Conservation (phyloP, 2,888 invertebrate genomes). For the Leptopterna dolabrata region DNA sequence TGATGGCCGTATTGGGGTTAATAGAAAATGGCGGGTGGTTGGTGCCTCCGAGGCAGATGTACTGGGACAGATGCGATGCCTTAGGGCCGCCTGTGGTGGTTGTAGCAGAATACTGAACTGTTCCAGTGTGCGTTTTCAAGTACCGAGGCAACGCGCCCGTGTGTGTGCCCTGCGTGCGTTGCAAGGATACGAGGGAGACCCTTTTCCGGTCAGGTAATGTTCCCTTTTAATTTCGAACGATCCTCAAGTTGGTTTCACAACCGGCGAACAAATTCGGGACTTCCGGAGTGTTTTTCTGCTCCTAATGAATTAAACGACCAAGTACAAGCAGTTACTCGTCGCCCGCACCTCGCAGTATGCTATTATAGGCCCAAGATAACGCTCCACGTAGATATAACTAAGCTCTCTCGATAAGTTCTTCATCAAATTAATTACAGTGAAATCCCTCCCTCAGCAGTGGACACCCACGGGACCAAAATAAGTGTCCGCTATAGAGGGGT, state of each 20-base stretch:
- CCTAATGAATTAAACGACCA: not conserved
- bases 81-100: not conserved
- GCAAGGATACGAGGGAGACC: not conserved
- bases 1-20: conserved; percentile 55
- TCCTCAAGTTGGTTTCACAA: not conserved
- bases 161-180: not conserved
- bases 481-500: too few species aligned
- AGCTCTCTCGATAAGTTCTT: too few species aligned
- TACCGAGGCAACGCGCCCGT: not conserved
- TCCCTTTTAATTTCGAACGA: not conserved
- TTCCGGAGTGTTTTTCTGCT: not conserved
- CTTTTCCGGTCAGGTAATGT: conserved; percentile 3
- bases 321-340: not conserved
- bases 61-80: conserved; percentile 38
- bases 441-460: too few species aligned
- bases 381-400: too few species aligned
- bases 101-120: not conserved
- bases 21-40: conserved; percentile 59
- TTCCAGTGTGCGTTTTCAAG: not conserved
- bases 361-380: too few species aligned
- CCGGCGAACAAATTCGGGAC: conserved; percentile 2
- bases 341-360: not conserved
- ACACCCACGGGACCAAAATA: too few species aligned
- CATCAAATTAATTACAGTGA: too few species aligned
- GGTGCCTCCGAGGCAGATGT: conserved; percentile 30